A percentile compares a stretch with the other conserved stretches of the same genome.
These are phyloP conservation scores for Hydractinia symbiolongicarpus DNA, from an alignment of 30 jellyfish, hydroid and myxozoan genomes.

Conservation along the genomic window DNA sequence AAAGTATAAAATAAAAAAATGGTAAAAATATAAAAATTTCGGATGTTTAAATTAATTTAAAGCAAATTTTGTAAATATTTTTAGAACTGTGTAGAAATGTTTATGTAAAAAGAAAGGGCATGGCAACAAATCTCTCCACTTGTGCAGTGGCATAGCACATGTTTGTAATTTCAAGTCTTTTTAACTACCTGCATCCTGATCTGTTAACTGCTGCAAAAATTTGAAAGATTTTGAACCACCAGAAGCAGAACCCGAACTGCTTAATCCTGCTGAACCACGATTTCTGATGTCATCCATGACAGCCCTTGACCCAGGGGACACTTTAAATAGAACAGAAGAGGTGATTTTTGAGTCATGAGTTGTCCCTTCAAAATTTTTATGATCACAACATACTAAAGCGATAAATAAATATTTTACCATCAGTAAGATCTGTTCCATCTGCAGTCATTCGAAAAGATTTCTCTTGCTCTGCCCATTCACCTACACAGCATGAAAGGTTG, in stretches of 20 bases:
- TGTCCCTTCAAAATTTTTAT: no score
- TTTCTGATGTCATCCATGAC: constrained; percentile 31
- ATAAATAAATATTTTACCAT: constrained; percentile 23
- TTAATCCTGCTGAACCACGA: constrained; percentile 36
- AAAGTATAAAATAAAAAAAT: no score
- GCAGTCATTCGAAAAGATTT: constrained; percentile 46
- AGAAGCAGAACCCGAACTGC: constrained; percentile 33
- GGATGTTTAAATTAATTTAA: no score
- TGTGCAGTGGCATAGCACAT: background rate
- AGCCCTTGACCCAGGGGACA: constrained; percentile 38
- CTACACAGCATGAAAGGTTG: background rate
- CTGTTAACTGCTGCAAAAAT: constrained; percentile 29
- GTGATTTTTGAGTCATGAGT: background rate
- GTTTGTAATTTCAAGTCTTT: background rate
- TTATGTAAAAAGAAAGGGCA: no score
- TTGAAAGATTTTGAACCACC: constrained; percentile 35
- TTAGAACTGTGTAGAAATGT: background rate
- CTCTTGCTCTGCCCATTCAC: constrained; percentile 29
- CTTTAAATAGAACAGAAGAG: background rate
- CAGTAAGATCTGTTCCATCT: constrained; percentile 34
- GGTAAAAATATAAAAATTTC: no score
- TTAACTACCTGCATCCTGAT: constrained; percentile 24
- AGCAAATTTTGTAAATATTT: background rate
- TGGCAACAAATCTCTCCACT: background rate
- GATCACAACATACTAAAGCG: no score